A percentile compares a stretch with the other conserved stretches of the same genome.
phyloP scores from a whole-genome alignment of 2,888 invertebrate genomes.

The Cerastis leucographa region DNA sequence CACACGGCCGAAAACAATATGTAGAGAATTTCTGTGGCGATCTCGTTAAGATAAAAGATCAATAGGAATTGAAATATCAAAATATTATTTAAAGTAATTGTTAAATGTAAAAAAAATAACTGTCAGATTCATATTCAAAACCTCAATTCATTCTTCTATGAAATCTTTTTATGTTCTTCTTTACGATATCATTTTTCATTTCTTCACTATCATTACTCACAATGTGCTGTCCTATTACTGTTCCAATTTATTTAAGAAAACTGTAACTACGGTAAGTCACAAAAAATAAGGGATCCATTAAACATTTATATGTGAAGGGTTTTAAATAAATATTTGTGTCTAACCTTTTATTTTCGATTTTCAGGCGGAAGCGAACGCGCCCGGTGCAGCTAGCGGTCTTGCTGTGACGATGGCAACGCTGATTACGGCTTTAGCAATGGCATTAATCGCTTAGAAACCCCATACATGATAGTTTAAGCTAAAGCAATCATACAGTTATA shows the following conservation, averaged over 20 bases:
- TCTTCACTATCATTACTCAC: background rate
- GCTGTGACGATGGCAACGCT: constrained; percentile 64
- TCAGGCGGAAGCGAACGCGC: constrained; percentile 52
- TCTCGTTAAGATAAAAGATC: background rate
- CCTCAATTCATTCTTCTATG: too few relatives aligned
- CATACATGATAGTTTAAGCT: background rate
- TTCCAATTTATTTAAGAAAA: background rate
- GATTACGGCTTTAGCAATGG: constrained; percentile 56
- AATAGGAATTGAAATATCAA: background rate
- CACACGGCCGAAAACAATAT: background rate
- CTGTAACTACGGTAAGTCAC: background rate
- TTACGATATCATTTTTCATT: constrained; percentile 1
- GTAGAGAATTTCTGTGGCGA: background rate
- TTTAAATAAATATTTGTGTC: background rate
- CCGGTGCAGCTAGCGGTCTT: constrained; percentile 60
- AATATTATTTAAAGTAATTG: background rate
- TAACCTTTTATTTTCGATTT: constrained; percentile 16
- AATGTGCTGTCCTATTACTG: constrained; percentile 11
- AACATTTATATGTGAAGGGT: constrained; percentile 25
- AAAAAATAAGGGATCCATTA: background rate
- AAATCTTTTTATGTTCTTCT: background rate
- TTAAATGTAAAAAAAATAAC: too few relatives aligned
- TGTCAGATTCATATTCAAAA: background rate
- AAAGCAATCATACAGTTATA: constrained; percentile 25
- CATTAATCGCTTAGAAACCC: constrained; percentile 58